Evolutionary conservation across 2,888 invertebrate species (phyloP), one percentile per base, ranked within the genome.

Genomic region (Stenodema calcarata): DNA sequence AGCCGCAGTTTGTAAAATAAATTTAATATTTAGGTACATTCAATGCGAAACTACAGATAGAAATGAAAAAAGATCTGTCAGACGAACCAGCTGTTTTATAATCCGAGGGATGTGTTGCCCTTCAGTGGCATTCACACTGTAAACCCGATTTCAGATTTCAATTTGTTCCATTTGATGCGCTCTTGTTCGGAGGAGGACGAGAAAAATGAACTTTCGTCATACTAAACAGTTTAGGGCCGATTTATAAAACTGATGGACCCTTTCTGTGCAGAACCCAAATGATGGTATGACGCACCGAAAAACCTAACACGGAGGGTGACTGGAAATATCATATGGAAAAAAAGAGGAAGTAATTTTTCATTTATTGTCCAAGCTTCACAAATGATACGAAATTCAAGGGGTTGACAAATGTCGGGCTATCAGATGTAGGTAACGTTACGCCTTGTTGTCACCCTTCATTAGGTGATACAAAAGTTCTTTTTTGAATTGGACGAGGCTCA

Each of bases 361-460:
- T 79, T 78, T 62, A 86, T 86, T 79, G 86, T 78, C 28, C 78
- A 16, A 44, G 79, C 62, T 18, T 62, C 35, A 79, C 44, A 86
- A 86, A 86, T 79, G 79, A 86, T 78, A 86, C 79, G 79, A 62
- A 69, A 79, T 86, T 86, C 79, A 86, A 86, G 79, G 86, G 79
- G 70, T 79, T 86, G 87, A 84, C 84, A 84, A 87, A 87, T 87
- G 87, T 84, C 62, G 84, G 42, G 84, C 78, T 23, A 79, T 87
- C 87, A 78, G 78, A 84, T 84, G 83, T 79, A 76, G 80, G 79
- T 79, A 81, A 82, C 80, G 81, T 62, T 86, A 81, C 80, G 81
- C 41, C 79, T 75, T n/a, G 82, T 76, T 86, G 86, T 86, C 79
- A 79, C 86, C 86, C 86, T 86, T 86, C 79, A 86, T 86, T 86